Conservation (phyloP, 23 tunicate genomes). For the Diplosoma virens region DNA sequence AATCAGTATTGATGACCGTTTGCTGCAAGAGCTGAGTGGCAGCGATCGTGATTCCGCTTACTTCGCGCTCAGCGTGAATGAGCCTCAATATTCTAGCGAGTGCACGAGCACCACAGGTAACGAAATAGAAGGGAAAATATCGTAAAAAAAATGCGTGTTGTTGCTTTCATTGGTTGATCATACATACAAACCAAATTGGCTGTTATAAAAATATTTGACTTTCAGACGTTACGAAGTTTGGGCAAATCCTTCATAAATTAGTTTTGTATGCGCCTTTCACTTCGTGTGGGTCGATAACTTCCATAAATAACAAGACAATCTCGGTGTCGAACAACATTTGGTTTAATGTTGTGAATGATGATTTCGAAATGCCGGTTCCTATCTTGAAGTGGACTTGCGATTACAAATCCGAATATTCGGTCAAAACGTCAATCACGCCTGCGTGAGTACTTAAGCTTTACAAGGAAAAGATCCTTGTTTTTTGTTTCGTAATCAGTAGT, state of each 20-base stretch:
- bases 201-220: no score
- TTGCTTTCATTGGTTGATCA: no score
- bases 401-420: neutral
- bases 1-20: neutral
- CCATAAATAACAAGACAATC: neutral
- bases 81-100: neutral
- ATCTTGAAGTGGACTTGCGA: neutral
- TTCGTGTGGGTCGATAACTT: slow-evolving; percentile 5
- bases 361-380: slow-evolving; percentile 17
- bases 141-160: no score
- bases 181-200: no score
- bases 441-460: neutral
- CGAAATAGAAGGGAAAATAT: neutral
- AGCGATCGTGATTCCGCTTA: neutral
- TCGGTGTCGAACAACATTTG: slow-evolving; percentile 5
- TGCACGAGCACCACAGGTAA: neutral
- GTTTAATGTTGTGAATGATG: neutral
- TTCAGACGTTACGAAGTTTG: no score
- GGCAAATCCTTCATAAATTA: neutral
- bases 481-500: neutral
- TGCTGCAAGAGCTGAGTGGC: neutral
- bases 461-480: neutral
- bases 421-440: neutral
- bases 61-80: neutral
- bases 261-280: slow-evolving; percentile 15